Evolutionary conservation across 2,888 invertebrate genomes (phyloP).

Genomic region (Listrodromus nycthemerus): DNA sequence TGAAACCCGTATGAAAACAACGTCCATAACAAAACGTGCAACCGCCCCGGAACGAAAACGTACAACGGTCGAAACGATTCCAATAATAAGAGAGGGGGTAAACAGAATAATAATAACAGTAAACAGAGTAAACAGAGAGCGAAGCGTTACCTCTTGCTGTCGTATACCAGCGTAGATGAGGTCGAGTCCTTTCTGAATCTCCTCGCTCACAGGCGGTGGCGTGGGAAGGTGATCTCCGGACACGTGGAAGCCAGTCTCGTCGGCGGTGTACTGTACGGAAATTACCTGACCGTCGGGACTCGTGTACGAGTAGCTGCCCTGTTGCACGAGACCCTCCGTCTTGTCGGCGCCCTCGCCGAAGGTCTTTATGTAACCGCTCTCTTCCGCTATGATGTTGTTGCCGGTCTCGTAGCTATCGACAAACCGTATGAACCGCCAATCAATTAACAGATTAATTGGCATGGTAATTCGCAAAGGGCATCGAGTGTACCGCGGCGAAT

Average conservation of each 20-base stretch:
- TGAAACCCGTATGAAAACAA: not conserved
- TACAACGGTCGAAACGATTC: not conserved
- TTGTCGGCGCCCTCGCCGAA: constrained; percentile 89
- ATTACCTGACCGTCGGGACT: constrained; percentile 92
- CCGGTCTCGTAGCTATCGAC: constrained; percentile 91
- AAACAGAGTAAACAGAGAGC: not conserved
- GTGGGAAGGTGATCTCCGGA: constrained; percentile 93
- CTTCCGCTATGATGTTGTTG: constrained; percentile 92
- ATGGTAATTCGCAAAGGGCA: constrained; percentile 52
- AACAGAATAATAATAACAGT: not conserved
- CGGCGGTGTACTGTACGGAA: constrained; percentile 92
- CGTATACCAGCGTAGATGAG: constrained; percentile 94
- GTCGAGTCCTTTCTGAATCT: constrained; percentile 94
- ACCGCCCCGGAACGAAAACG: no score
- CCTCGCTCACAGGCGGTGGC: constrained; percentile 92
- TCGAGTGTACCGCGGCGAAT: constrained; percentile 13
- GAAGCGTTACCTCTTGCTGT: constrained; percentile 86
- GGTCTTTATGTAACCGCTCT: constrained; percentile 90
- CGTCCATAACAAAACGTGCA: no score
- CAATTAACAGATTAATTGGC: not conserved
- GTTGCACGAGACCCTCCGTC: constrained; percentile 90
- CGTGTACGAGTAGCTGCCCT: constrained; percentile 92
- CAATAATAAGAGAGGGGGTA: not conserved
- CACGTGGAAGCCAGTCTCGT: constrained; percentile 93
- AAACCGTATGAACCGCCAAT: not conserved